These are phyloP conservation scores for Steinernema hermaphroditum DNA, from an alignment of 2,888 invertebrate species.

Conservation along the genomic window DNA sequence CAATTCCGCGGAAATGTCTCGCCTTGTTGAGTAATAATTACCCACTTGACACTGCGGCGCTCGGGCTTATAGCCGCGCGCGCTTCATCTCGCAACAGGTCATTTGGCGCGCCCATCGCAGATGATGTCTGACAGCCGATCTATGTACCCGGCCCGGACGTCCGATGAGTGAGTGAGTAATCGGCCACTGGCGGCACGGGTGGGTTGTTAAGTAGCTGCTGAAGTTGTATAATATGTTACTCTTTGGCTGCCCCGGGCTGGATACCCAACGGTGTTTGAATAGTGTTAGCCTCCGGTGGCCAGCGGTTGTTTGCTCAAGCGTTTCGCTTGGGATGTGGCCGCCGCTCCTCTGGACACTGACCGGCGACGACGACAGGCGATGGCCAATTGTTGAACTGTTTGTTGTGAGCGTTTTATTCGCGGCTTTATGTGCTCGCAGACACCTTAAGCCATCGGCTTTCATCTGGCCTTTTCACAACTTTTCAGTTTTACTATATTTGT, in stretches of 20 bases:
- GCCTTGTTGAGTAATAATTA: background rate
- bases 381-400: slow-evolving; percentile 25
- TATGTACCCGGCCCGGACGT: slow-evolving; percentile 4
- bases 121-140: slow-evolving; percentile 21
- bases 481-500: background rate
- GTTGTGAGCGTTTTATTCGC: slow-evolving; percentile 17
- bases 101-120: background rate
- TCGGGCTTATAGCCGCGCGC: too few relatives aligned
- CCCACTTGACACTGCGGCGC: slow-evolving; percentile 24
- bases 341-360: background rate
- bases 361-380: background rate
- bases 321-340: background rate
- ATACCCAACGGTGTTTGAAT: slow-evolving; percentile 23
- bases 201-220: background rate
- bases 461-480: background rate
- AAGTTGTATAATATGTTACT: background rate
- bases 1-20: slow-evolving; percentile 9
- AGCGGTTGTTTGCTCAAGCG: slow-evolving; percentile 21
- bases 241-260: background rate
- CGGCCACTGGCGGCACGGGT: too few relatives aligned
- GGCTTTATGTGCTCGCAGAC: background rate
- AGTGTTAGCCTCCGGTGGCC: slow-evolving; percentile 17
- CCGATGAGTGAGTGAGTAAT: background rate
- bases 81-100: slow-evolving; percentile 20
- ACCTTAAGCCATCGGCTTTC: background rate